These are phyloP conservation scores for Pseudoips prasinana DNA, from an alignment of 2,888 invertebrate genomes.

Conservation along the genomic window DNA sequence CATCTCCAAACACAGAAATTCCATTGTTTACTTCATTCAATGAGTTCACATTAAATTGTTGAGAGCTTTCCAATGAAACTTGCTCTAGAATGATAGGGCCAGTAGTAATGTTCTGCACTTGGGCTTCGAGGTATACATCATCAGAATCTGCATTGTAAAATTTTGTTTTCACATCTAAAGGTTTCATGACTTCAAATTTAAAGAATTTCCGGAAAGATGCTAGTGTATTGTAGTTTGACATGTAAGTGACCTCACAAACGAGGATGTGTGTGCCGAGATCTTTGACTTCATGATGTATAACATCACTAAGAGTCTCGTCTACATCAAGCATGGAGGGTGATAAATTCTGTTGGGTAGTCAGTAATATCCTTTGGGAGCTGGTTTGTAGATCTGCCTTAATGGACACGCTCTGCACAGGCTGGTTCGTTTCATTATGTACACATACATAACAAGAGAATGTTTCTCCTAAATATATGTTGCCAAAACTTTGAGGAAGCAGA, in stretches of 20 bases:
- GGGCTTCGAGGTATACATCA: slow-evolving; percentile 87
- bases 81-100: slow-evolving; percentile 96
- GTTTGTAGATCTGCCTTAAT: slow-evolving; percentile 98
- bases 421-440: slow-evolving; percentile 96
- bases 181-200: slow-evolving; percentile 98
- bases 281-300: slow-evolving; percentile 99
- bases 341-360: slow-evolving; percentile 88
- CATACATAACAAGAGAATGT: slow-evolving; percentile 99
- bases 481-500: slow-evolving; percentile 97
- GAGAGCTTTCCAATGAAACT: slow-evolving; percentile 95
- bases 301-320: slow-evolving; percentile 95
- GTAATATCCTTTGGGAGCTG: slow-evolving; percentile 91
- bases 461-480: slow-evolving; percentile 98
- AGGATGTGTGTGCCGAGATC: slow-evolving; percentile 98
- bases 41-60: slow-evolving; percentile 91
- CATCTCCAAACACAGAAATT: slow-evolving; percentile 89
- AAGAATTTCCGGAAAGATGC: slow-evolving; percentile 98
- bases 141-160: slow-evolving; percentile 96
- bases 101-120: slow-evolving; percentile 95
- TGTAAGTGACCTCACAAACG: slow-evolving; percentile 97
- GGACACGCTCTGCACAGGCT: slow-evolving; percentile 90
- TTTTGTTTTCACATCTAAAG: slow-evolving; percentile 98
- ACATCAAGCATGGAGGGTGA: slow-evolving; percentile 84
- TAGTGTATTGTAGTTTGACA: slow-evolving; percentile 86
- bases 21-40: slow-evolving; percentile 85